Base-by-base conservation (phyloP, 2,113 vertebrate species). In the Eulemur macaco region DNA sequence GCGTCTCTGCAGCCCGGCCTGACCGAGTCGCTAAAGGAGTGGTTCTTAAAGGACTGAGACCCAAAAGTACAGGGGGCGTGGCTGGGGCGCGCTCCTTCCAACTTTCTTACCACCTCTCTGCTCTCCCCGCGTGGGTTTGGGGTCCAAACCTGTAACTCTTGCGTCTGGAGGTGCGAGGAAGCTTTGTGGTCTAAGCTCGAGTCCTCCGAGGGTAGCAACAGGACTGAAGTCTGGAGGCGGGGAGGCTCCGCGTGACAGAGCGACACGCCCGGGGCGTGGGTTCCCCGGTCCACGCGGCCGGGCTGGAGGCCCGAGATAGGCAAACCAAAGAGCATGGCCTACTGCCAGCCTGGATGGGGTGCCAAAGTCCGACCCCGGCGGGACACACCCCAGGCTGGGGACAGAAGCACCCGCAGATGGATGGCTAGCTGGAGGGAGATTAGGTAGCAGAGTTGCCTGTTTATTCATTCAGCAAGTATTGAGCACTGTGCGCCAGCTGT, bases 301-400 rank as follows among this genome's bases (percentile, higher is more conserved):
- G 92, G 86, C 78, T 0, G 47, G 73, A 89, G 69, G 31, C 88
- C 34, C 15, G 45, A 96, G 80, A 90, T 45, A 86, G 86, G 39
- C 68, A 60, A 81, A 66, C 88, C 84, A 86, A 96, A 94, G 95
- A 89, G 89, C 95, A 88, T 58, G 21, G 78, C 60, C 86, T 68
- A 21, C 82, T 96, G 95, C 97, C 96, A 96, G 34, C 88, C 68
- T 97, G 97, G 96, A 93, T 42, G 47, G 27, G 73, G 74, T 88
- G 91, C 81, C 93, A 76, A 97, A 97, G 96, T 98, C 93, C 95
- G 84, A 63, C 42, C 50, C 47, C 11, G 23, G 6, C 34, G 90
- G 42, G 58, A 76, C 45, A 83, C 92, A 50, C 76, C 92, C 54
- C 82, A 56, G 8, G 39, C 66, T 56, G 60, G 80, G 64, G 52